These are phyloP conservation scores for Axinella damicornis DNA, from an alignment of 37 sponge, comb jelly and placozoan genomes.

Conservation along the genomic window DNA sequence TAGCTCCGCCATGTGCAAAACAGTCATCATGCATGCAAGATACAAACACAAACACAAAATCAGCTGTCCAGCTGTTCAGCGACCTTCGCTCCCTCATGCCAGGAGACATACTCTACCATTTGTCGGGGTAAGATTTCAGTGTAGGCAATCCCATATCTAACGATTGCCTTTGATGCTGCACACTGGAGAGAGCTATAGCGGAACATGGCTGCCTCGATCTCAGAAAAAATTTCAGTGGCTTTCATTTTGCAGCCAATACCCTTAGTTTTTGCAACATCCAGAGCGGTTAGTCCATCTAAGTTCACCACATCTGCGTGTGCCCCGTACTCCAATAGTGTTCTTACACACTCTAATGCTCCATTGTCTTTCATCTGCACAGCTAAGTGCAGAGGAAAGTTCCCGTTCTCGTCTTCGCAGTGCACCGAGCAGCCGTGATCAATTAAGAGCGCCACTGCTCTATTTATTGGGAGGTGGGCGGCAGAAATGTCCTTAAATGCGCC, in stretches of 20 bases:
- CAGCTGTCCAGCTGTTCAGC: no score
- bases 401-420: slow-evolving; percentile 50
- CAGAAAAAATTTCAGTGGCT: background rate
- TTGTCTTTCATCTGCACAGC: slow-evolving; percentile 66
- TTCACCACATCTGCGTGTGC: slow-evolving; percentile 73
- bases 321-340: slow-evolving; percentile 61
- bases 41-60: no score
- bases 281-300: slow-evolving; percentile 63
- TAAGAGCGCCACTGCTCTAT: slow-evolving; percentile 39
- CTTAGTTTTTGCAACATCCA: slow-evolving; percentile 36
- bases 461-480: slow-evolving; percentile 52
- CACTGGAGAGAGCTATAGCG: slow-evolving; percentile 55
- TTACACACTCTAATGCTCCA: slow-evolving; percentile 44
- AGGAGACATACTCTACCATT: slow-evolving; percentile 56
- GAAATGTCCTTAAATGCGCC: slow-evolving; percentile 46
- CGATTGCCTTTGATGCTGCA: slow-evolving; percentile 44
- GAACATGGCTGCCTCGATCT: background rate
- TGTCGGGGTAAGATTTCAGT: slow-evolving; percentile 30
- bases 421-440: slow-evolving; percentile 55
- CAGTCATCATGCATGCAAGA: no score
- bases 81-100: slow-evolving; percentile 57
- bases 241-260: background rate
- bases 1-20: no score
- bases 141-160: slow-evolving; percentile 39
- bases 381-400: slow-evolving; percentile 80